phyloP scores from a whole-genome alignment of 2,888 invertebrate species.

The Drosophila prolongata region DNA sequence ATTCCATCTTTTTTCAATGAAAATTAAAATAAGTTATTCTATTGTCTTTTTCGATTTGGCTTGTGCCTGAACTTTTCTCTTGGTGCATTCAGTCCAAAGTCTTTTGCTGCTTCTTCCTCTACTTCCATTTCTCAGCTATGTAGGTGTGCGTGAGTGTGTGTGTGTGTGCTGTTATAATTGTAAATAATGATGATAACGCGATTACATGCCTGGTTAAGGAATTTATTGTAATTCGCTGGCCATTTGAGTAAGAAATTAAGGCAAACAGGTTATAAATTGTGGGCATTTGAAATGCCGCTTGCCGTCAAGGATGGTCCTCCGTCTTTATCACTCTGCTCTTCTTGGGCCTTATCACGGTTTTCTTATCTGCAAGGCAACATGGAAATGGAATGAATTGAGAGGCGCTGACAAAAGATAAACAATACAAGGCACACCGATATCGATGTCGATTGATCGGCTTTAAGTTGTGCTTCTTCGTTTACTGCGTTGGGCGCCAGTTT shows the following conservation, averaged over 20 bases:
- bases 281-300: slow-evolving; percentile 30
- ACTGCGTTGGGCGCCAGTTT: slow-evolving; percentile 9
- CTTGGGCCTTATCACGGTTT: slow-evolving; percentile 25
- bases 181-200: slow-evolving; percentile 74
- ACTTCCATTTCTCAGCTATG: slow-evolving; percentile 10
- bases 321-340: slow-evolving; percentile 5
- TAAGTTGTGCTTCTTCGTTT: slow-evolving; percentile 17
- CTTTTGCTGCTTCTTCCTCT: slow-evolving; percentile 12
- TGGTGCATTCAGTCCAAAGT: slow-evolving; percentile 12
- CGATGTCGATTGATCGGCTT: slow-evolving; percentile 36
- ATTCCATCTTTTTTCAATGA: too few species aligned
- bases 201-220: slow-evolving; percentile 69
- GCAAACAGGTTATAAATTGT: slow-evolving; percentile 53
- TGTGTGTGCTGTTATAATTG: slow-evolving; percentile 57
- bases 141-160: slow-evolving; percentile 5
- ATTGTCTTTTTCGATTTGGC: too few species aligned
- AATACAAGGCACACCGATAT: slow-evolving; percentile 29
- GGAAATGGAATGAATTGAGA: slow-evolving; percentile 43
- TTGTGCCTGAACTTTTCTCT: slow-evolving; percentile 1
- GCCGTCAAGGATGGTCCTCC: slow-evolving; percentile 23
- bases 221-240: slow-evolving; percentile 69
- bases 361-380: slow-evolving; percentile 37
- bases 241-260: slow-evolving; percentile 66
- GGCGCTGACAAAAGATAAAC: slow-evolving; percentile 40
- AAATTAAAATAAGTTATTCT: too few species aligned